Evolutionary conservation across 2,888 invertebrate species (phyloP).

Genomic region (Bedellia somnulentella): DNA sequence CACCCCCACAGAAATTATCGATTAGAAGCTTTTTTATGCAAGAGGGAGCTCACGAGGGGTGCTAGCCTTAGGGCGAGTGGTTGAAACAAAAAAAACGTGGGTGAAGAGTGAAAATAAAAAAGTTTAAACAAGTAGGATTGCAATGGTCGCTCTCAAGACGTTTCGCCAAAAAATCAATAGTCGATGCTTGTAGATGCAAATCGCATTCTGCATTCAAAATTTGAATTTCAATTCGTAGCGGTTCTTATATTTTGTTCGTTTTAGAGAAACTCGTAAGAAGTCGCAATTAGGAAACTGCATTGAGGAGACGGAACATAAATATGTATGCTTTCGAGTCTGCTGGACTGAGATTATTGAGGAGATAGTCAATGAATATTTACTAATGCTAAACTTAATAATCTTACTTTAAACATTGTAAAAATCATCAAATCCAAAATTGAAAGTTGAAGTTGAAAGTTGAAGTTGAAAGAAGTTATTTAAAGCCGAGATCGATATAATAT

Average conservation of each 20-base stretch:
- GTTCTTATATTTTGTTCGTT: conserved; percentile 32
- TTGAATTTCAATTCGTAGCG: conserved; percentile 48
- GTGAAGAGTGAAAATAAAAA: conserved; percentile 61
- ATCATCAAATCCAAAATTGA: too few species aligned
- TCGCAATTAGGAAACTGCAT: conserved; percentile 5
- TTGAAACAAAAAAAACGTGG: conserved; percentile 58
- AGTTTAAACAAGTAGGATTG: conserved; percentile 58
- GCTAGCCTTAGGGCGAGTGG: conserved; percentile 46
- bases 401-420: too few species aligned
- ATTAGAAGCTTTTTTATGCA: conserved; percentile 63
- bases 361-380: conserved; percentile 3
- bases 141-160: conserved; percentile 51
- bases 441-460: too few species aligned
- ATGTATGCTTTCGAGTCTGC: too few species aligned
- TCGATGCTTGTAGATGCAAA: conserved; percentile 53
- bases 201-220: conserved; percentile 41
- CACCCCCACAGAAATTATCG: conserved; percentile 63
- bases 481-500: too few species aligned
- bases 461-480: too few species aligned
- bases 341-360: too few species aligned
- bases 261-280: conserved; percentile 3
- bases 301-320: neutral
- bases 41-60: conserved; percentile 54
- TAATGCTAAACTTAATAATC: too few species aligned
- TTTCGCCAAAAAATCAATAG: conserved; percentile 44